These are phyloP conservation scores for Poeciliopsis retropinna DNA, from an alignment of 2,113 vertebrate genomes.

Conservation along the genomic window DNA sequence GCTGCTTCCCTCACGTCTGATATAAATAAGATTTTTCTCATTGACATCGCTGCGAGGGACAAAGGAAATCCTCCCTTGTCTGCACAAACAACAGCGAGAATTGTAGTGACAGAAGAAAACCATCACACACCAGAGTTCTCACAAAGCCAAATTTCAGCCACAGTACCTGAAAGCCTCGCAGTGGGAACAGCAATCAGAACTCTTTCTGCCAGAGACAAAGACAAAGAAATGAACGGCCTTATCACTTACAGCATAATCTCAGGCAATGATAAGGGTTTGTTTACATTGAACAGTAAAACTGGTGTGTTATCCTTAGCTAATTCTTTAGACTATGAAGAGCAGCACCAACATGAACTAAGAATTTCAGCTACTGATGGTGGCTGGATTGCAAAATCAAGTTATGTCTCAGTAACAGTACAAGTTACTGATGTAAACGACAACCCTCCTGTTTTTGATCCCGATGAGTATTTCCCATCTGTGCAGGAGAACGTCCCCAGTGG, in stretches of 20 bases:
- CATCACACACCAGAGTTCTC: slow-evolving; percentile 96
- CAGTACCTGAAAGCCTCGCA: slow-evolving; percentile 87
- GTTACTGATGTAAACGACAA: slow-evolving; percentile 96
- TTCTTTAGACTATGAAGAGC: slow-evolving; percentile 89
- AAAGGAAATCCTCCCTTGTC: slow-evolving; percentile 93
- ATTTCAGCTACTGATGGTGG: slow-evolving; percentile 91
- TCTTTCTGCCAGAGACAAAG: slow-evolving; percentile 91
- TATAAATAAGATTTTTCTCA: slow-evolving; percentile 85
- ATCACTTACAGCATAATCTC: slow-evolving; percentile 88
- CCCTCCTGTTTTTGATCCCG: slow-evolving; percentile 86
- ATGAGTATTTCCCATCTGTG: slow-evolving; percentile 90
- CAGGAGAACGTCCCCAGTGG: slow-evolving; percentile 96
- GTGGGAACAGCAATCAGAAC: slow-evolving; percentile 87
- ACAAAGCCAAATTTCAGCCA: slow-evolving; percentile 88
- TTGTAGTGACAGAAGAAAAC: slow-evolving; percentile 95
- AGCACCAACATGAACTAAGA: slow-evolving; percentile 87
- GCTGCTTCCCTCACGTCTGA: slow-evolving; percentile 87
- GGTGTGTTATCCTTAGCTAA: slow-evolving; percentile 86
- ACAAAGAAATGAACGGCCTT: slow-evolving; percentile 91
- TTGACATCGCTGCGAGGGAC: slow-evolving; percentile 88
- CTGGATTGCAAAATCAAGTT: slow-evolving; percentile 92
- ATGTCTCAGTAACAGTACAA: slow-evolving; percentile 85
- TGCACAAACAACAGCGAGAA: slow-evolving; percentile 78
- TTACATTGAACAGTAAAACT: slow-evolving; percentile 88
- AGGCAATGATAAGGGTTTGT: slow-evolving; percentile 88